Evolutionary conservation across 1,140 invertebrate genomes (phyloP), one percentile per base, ranked within the genome.

Genomic region (Dinoponera quadriceps): DNA sequence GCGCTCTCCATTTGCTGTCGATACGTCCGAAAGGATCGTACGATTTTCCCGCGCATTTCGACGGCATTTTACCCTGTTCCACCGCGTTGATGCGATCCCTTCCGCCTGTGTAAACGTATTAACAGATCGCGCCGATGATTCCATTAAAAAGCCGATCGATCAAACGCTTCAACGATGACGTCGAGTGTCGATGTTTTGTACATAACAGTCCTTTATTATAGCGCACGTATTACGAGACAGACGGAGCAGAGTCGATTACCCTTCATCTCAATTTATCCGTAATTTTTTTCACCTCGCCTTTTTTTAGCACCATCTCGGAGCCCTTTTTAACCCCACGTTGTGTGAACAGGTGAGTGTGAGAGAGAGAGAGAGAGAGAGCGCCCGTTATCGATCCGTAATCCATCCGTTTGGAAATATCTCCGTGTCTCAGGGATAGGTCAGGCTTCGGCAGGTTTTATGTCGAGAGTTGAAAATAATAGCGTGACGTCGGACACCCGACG

Each of bases 371-470:
- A 11, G 7, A 44, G 38, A 11, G 3, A 44, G 38, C 38, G 2
- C 38, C 4, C 5, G 9, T 78, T 57, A 84, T 85, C 57, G 72
- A 85, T 84, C 65, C 29, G 66, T 22, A 69, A 57, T 84, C 27
- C 55, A 69, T 5, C 29, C 59, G 44, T 84, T 85, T 54, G 83
- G 65, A 84, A 85, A 85, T 85, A 80, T 85, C 84, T 71, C 44
- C 18, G 54, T 65, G 49, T 65, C 66, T 72, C 25, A 33, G n/a
- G 27, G 38, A 29, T 69, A 71, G 82, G 82, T 78, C 84, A 78
- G 59, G 27, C 72, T 80, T 51, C 22, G 65, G 0, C 65, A 29
- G 63, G 27, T 62, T 27, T 3, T 33, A 27, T 38, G 44, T 38
- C 80, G 78, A 29, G 54, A 29, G 63, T 54, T 72, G 51, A 74